A percentile compares a stretch with the other conserved stretches of the same genome.
Conservation (phyloP, 2,888 invertebrate genomes). For the Drosophila pseudotalamancana region DNA sequence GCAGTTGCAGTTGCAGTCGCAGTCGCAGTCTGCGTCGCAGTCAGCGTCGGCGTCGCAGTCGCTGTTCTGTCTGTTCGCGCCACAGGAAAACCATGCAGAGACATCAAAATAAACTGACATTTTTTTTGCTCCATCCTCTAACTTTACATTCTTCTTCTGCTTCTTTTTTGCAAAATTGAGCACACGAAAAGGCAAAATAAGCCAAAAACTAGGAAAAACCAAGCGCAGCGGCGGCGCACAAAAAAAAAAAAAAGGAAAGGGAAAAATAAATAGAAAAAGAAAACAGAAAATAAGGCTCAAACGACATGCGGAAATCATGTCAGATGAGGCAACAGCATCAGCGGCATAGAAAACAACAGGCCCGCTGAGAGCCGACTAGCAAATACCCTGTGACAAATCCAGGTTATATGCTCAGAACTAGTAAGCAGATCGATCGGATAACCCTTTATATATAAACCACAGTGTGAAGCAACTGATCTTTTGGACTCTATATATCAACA, state of each 20-base stretch:
- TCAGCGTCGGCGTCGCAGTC: conserved; percentile 11
- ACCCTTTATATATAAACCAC: too few species aligned
- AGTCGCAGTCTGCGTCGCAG: too few species aligned
- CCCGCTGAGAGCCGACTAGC: not conserved
- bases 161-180: conserved; percentile 59
- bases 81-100: conserved; percentile 72
- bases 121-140: conserved; percentile 30
- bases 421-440: too few species aligned
- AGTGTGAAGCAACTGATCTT: too few species aligned
- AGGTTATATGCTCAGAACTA: not conserved
- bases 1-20: not conserved
- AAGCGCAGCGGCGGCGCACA: conserved; percentile 21
- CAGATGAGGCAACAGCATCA: conserved; percentile 67
- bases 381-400: conserved; percentile 8
- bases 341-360: conserved; percentile 22
- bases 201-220: conserved; percentile 47
- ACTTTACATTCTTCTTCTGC: conserved; percentile 19
- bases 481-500: too few species aligned
- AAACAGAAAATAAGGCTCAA: conserved; percentile 59
- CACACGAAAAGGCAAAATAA: conserved; percentile 60
- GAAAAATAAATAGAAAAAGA: conserved; percentile 25
- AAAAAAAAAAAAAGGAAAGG: conserved; percentile 8
- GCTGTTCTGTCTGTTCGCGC: conserved; percentile 17
- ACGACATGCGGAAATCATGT: conserved; percentile 78
- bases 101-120: conserved; percentile 77